Conservation (phyloP, 2,113 vertebrate genomes). For the Naja naja region DNA sequence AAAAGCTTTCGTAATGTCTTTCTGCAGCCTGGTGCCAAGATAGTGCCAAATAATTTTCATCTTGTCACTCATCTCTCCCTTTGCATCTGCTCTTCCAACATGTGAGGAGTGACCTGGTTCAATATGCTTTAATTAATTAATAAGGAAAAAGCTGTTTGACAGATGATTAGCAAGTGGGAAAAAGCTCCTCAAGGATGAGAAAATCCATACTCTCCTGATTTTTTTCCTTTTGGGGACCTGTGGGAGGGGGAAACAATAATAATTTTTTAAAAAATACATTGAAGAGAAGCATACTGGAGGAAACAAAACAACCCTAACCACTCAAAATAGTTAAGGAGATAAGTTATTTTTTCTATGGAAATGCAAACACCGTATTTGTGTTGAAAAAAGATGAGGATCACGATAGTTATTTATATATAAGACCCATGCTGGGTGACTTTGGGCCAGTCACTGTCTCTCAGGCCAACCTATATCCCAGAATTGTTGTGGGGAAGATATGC, state of each 20-base stretch:
- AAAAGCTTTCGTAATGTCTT: conserved; percentile 62
- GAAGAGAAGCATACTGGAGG: background rate
- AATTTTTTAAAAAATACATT: background rate
- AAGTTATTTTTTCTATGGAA: background rate
- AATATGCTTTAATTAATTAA: conserved; percentile 69
- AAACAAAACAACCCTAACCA: background rate
- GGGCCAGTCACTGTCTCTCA: background rate
- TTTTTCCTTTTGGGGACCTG: conserved; percentile 15
- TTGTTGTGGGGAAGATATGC: background rate
- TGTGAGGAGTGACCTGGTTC: conserved; percentile 64
- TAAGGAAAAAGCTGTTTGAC: conserved; percentile 51
- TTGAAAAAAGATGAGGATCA: background rate
- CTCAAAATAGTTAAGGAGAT: background rate
- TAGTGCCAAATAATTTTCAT: conserved; percentile 63
- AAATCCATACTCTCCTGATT: conserved; percentile 44
- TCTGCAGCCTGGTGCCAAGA: conserved; percentile 61
- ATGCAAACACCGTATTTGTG: background rate
- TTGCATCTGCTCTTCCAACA: conserved; percentile 66
- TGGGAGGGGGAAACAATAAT: background rate
- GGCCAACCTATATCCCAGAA: background rate
- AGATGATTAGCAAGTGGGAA: conserved; percentile 55
- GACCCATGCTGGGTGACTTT: background rate
- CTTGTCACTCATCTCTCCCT: conserved; percentile 65
- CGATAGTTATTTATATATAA: background rate
- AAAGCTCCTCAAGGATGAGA: conserved; percentile 30